These are phyloP conservation scores for Aethina tumida DNA, from an alignment of 1,140 invertebrate species.

Conservation along the genomic window DNA sequence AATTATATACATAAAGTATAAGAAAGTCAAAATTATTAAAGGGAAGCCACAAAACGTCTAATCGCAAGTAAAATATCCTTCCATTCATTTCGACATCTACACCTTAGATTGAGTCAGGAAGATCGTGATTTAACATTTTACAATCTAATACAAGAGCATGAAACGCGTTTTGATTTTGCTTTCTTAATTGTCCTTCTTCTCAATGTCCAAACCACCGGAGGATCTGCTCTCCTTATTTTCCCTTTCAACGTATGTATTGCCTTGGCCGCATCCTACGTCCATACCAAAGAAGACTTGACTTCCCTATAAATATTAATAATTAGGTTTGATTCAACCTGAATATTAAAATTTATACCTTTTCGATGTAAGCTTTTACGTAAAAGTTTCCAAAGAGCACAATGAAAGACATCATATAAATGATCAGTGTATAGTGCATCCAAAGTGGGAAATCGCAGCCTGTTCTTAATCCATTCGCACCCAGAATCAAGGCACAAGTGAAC, in stretches of 20 bases:
- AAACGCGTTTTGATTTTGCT: no score
- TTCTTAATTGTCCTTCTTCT: slow-evolving; percentile 7
- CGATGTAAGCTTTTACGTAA: slow-evolving; percentile 72
- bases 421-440: slow-evolving; percentile 90
- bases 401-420: slow-evolving; percentile 85
- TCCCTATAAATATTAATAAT: slow-evolving; percentile 19
- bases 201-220: slow-evolving; percentile 1
- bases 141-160: not conserved
- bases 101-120: slow-evolving; percentile 15
- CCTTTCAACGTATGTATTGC: slow-evolving; percentile 22
- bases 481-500: slow-evolving; percentile 73
- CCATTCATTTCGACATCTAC: no score
- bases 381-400: slow-evolving; percentile 88
- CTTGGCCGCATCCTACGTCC: slow-evolving; percentile 33
- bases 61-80: no score
- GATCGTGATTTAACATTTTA: slow-evolving; percentile 9
- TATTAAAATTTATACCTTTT: slow-evolving; percentile 55
- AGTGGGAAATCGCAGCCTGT: slow-evolving; percentile 80
- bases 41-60: no score
- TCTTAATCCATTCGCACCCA: slow-evolving; percentile 74
- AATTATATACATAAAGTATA: no score
- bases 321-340: no score
- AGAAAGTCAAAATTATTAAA: no score
- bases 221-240: slow-evolving; percentile 11
- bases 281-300: slow-evolving; percentile 32